Percentiles rank a stretch among this genome's conserved stretches.
Evolutionary conservation across 2,797 vertebrate species (phyloP).

Genomic region (Propithecus deckenii): DNA sequence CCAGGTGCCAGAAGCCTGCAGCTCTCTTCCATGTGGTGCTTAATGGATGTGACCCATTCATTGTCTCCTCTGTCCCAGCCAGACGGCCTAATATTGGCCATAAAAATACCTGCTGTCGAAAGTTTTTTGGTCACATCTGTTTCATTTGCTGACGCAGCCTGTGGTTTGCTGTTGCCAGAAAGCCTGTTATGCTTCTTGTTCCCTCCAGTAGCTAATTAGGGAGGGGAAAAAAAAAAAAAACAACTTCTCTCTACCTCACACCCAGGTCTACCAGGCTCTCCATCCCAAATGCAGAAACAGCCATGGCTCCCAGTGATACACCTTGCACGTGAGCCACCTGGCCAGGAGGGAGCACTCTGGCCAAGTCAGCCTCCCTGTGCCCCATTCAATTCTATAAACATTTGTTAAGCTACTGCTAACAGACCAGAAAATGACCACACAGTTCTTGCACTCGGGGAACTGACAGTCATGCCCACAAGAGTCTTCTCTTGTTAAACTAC

Average conservation of each 20-base stretch:
- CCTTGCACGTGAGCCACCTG: rapidly evolving
- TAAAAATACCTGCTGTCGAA: constrained; percentile 55
- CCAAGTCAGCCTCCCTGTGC: not conserved
- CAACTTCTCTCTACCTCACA: not conserved
- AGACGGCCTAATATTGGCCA: not conserved
- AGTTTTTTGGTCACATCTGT: constrained; percentile 61
- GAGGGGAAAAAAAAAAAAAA: too few species aligned
- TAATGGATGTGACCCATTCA: not conserved
- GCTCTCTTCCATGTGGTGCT: not conserved
- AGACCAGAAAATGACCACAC: not conserved
- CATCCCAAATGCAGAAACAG: not conserved
- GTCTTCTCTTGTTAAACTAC: not conserved
- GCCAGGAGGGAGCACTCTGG: not conserved
- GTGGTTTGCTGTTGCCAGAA: constrained; percentile 55
- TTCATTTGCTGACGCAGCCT: constrained; percentile 53
- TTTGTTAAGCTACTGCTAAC: not conserved
- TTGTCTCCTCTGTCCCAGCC: constrained; percentile 3
- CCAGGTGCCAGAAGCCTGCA: not conserved
- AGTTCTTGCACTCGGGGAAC: not conserved
- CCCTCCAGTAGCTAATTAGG: constrained; percentile 25
- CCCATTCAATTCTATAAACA: not conserved
- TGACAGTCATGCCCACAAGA: not conserved
- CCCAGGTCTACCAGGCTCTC: not conserved
- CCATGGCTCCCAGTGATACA: not conserved
- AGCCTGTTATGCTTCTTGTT: constrained; percentile 43